A percentile compares a stretch with the other conserved stretches of the same genome.
These are phyloP conservation scores for Rhinolophus ferrumequinum DNA, from an alignment of 2,113 vertebrate species.

Conservation along the genomic window DNA sequence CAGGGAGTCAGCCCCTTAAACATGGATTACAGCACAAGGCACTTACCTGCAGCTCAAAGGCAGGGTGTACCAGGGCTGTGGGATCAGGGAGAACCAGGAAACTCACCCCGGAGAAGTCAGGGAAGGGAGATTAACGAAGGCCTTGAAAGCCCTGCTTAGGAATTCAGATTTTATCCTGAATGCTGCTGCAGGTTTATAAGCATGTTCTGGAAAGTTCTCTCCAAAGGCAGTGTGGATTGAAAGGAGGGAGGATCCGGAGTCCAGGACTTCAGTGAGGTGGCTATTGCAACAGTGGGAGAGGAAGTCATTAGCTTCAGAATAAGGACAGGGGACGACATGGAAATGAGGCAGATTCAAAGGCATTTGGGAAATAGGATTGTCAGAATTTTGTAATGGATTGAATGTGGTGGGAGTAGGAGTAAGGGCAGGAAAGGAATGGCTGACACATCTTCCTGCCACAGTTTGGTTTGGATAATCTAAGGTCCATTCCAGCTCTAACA, in stretches of 20 bases:
- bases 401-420: not conserved
- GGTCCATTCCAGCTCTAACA: not conserved
- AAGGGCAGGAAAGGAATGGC: not conserved
- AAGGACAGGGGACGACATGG: not conserved
- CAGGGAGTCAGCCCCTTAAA: not conserved
- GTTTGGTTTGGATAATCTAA: not conserved
- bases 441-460: not conserved
- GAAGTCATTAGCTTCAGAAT: not conserved
- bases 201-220: not conserved
- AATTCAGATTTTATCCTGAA: not conserved
- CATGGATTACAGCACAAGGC: not conserved
- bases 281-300: not conserved
- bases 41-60: not conserved
- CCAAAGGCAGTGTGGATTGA: not conserved
- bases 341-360: not conserved
- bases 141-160: not conserved
- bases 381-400: not conserved
- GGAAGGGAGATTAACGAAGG: not conserved
- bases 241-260: not conserved
- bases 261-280: not conserved
- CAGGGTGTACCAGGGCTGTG: not conserved
- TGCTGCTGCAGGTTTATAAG: not conserved
- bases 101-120: not conserved
- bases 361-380: not conserved
- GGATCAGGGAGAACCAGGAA: not conserved